Percentiles rank a stretch among this genome's conserved stretches.
Conservation (phyloP, 2,797 vertebrate genomes). For the Oceanodroma leucorhoa region DNA sequence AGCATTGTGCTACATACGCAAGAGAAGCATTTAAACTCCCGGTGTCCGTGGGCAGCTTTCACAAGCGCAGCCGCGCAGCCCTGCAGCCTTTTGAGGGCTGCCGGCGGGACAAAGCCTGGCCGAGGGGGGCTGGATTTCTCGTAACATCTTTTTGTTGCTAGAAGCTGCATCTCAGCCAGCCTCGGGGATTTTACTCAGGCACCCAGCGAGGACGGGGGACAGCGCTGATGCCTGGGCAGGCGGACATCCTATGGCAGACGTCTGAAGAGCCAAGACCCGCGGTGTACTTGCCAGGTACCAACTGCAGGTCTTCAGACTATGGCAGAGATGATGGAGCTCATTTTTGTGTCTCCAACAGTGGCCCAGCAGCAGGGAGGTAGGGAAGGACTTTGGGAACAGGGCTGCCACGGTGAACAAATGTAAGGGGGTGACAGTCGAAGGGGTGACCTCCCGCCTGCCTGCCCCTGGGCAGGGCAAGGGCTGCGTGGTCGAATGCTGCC, state of each 20-base stretch:
- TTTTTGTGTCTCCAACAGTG: background rate
- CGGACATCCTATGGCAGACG: background rate
- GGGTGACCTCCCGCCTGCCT: background rate
- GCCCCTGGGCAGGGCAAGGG: background rate
- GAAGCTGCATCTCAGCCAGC: background rate
- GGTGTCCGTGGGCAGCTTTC: background rate
- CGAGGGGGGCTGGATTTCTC: background rate
- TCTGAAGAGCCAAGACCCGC: background rate
- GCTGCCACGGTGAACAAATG: background rate
- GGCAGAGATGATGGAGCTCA: background rate
- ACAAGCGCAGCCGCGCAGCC: background rate
- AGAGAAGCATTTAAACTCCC: no score
- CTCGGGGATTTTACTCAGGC: background rate
- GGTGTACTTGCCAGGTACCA: background rate
- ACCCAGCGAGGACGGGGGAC: background rate
- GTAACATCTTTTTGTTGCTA: background rate
- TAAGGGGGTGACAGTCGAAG: background rate
- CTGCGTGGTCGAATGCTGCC: rapidly evolving
- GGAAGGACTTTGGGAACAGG: background rate
- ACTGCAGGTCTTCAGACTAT: background rate
- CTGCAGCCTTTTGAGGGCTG: background rate
- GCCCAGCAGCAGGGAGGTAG: background rate
- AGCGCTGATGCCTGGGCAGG: background rate
- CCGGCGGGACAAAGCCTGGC: background rate
- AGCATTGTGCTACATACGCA: rapidly evolving